Conservation (phyloP, 2,888 invertebrate genomes). For the Aelia acuminata region DNA sequence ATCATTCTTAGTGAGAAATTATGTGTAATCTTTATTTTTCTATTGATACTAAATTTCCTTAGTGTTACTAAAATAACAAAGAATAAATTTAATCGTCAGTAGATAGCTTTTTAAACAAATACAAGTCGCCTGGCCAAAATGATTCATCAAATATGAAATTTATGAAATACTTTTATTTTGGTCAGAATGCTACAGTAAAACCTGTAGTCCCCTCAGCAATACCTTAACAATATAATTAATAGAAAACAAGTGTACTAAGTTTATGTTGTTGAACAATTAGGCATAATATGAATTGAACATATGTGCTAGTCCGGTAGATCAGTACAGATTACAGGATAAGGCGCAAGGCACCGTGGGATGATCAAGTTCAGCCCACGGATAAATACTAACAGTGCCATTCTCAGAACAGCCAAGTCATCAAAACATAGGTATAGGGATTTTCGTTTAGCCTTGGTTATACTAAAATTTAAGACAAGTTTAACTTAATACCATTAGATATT, state of each 20-base stretch:
- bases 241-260: background rate
- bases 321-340: background rate
- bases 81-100: too few species aligned
- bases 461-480: background rate
- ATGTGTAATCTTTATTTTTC: too few species aligned
- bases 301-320: constrained; percentile 34
- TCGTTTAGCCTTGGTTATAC: background rate
- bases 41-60: too few species aligned
- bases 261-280: background rate
- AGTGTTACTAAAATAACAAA: too few species aligned
- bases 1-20: too few species aligned
- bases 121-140: too few species aligned
- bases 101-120: too few species aligned
- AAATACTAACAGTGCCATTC: background rate
- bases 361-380: constrained; percentile 6
- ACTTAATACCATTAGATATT: too few species aligned
- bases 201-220: background rate
- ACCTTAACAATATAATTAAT: background rate
- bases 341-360: background rate
- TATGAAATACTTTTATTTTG: too few species aligned
- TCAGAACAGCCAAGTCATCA: background rate
- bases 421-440: background rate
- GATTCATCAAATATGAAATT: too few species aligned
- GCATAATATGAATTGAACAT: background rate
- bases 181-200: too few species aligned